phyloP scores from a whole-genome alignment of 2,888 invertebrate genomes.

The Atethmia centrago region DNA sequence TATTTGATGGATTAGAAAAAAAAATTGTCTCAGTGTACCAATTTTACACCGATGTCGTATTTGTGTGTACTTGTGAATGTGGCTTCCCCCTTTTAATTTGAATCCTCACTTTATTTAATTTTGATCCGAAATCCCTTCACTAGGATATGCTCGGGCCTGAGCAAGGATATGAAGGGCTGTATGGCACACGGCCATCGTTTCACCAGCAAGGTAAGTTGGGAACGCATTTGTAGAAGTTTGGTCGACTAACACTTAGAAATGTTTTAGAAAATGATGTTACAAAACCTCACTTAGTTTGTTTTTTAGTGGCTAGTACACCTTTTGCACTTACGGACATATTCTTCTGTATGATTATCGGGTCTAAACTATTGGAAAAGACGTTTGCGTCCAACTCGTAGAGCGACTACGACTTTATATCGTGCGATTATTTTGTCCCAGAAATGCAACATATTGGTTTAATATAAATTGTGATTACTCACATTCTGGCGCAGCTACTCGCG shows the following conservation, averaged over 20 bases:
- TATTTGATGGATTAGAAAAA: constrained; percentile 3
- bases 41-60: constrained; percentile 45
- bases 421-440: neutral
- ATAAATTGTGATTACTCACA: too few species aligned
- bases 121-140: constrained; percentile 79
- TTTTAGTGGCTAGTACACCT: constrained; percentile 41
- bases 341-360: neutral
- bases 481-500: too few species aligned
- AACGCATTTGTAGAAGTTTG: constrained; percentile 70
- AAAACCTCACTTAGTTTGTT: constrained; percentile 61
- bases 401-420: neutral
- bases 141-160: constrained; percentile 98
- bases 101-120: constrained; percentile 73
- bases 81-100: constrained; percentile 62
- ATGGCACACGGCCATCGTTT: constrained; percentile 97
- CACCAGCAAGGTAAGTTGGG: constrained; percentile 95
- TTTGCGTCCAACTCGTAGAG: neutral
- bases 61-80: constrained; percentile 51
- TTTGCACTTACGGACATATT: neutral
- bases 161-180: constrained; percentile 98
- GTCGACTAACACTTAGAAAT: constrained; percentile 74
- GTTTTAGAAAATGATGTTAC: constrained; percentile 60
- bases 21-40: constrained; percentile 9
- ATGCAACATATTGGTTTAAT: neutral
- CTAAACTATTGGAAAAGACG: neutral